Base-by-base conservation (phyloP, 2,113 vertebrate genomes). In the Oncorhynchus mykiss region DNA sequence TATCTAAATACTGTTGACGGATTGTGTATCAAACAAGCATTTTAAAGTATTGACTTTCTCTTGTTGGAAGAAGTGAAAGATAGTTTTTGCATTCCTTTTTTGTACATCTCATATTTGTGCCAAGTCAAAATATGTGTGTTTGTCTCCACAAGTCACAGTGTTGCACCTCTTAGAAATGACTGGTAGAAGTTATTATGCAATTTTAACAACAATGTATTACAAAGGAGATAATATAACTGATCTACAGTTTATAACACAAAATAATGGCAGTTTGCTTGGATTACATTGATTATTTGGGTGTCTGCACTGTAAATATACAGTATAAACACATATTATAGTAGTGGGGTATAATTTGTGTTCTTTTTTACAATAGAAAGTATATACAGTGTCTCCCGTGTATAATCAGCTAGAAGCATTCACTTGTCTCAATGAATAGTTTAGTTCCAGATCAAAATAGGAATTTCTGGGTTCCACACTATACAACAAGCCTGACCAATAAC, bases 341-440 rank as follows among this genome's bases (percentile, higher is more conserved):
- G 59, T n/a, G n/a, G 14, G 39, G 54, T 57, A 20, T 7, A 62
- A 62, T 62, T 1, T n/a, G 59, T 22, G 59, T 11, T 62, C 0
- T 62, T 60, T 60, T 60, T 60, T n/a, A 5, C 7, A 22, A 22
- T 60, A 60, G 12, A 60, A 60, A 20, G 20, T 60, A 22, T 22
- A 22, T 60, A 20, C 16, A 60, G 14, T 8, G 11, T 60, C 0
- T 60, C 2, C 20, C 3, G 16, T 57, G 59, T n/a, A 60, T 22
- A n/a, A n/a, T 9, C 13, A 57, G 59, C 18, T 60, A 60, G 18
- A n/a, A 60, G 7, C n/a, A 66, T 25, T 66, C 25, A 66, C 5
- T 66, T 66, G 25, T 27, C 12, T 66, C 64, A 66, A 66, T 66
- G 3, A 66, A 11, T 2, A 76, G 24, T 70, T 76, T 60, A 20